Evolutionary conservation across 1,140 invertebrate genomes (phyloP), one percentile per base, ranked within the genome.

Genomic region (Rhagoletis zephyria): DNA sequence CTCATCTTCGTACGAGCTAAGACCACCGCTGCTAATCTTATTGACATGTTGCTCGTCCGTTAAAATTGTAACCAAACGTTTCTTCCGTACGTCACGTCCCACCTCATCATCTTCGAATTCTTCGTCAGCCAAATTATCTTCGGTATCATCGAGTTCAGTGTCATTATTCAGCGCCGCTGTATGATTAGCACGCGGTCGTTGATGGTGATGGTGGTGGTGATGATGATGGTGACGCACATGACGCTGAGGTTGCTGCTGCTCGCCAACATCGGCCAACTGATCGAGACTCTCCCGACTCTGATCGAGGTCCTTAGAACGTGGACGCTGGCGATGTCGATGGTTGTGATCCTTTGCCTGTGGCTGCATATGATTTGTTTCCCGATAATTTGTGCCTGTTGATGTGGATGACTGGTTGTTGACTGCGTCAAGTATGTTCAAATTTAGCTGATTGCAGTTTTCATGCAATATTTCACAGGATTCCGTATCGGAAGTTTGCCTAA

Each of bases 391-490:
- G 56, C 81, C 85, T 64, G 87, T 87, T 77, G 85, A 87, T 40
- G 85, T 89, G 30, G 70, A 85, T 6, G 85, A 88, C 87, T 89
- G 74, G 65, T 87, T 65, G 74, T 87, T 86, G 40, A 51, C 85
- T 6, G 19, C 77, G 74, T 92, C 91, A 87, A 91, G 77, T 89
- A 92, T 88, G 51, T 90, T 89, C 85, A 92, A 88, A 85, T 91
- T 91, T 87, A 91, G 61, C 86, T 92, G 92, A 30, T 89, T 92
- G 64, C 91, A 90, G 59, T 90, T 91, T 87, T 93, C 92, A 88
- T 93, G 92, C 60, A 93, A 88, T 40, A 93, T 93, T 89, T 93
- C 92, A 90, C 92, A 93, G 7, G 92, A 93, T 87, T 93, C 92
- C 81, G 92, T 93, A 85, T 93, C 92, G 88, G 91, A 92, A 40